phyloP scores from a whole-genome alignment of 2,797 vertebrate species.

The Odontamblyopus lacepedii region DNA sequence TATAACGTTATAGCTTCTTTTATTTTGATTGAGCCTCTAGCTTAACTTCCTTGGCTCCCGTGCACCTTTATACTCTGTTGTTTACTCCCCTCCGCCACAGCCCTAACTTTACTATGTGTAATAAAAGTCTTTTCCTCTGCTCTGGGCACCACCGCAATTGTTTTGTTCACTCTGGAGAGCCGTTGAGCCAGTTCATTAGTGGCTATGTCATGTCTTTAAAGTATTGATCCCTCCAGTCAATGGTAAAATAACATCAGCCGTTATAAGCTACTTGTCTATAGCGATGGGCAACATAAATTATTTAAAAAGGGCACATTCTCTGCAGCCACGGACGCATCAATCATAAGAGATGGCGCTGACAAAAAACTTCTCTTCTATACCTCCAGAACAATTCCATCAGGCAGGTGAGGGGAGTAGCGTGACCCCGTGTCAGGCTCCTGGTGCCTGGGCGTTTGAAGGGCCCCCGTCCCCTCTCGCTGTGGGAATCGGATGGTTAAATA shows the following conservation, averaged over 20 bases:
- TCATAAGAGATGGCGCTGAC: conserved; percentile 97
- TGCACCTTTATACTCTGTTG: conserved; percentile 20
- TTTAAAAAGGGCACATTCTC: conserved; percentile 99
- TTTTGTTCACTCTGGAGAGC: conserved; percentile 75
- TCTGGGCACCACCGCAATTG: conserved; percentile 71
- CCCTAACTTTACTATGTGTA: conserved; percentile 43
- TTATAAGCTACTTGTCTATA: conserved; percentile 97
- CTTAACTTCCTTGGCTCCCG: not conserved
- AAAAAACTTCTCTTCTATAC: conserved; percentile 91
- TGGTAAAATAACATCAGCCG: conserved; percentile 97
- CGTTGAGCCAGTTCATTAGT: conserved; percentile 84
- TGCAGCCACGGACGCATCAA: conserved; percentile 99
- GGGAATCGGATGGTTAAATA: conserved; percentile 93
- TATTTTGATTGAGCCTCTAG: conserved; percentile 12
- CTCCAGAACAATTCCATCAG: conserved; percentile 97
- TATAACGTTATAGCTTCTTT: conserved; percentile 7
- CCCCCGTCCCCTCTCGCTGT: conserved; percentile 85
- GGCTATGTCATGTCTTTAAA: conserved; percentile 90
- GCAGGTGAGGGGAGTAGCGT: conserved; percentile 91
- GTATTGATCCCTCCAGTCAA: conserved; percentile 94
- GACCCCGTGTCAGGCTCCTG: conserved; percentile 98
- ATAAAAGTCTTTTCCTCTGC: conserved; percentile 57
- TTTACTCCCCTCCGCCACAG: conserved; percentile 20
- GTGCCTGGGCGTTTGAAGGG: conserved; percentile 94
- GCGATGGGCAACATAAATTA: conserved; percentile 99